phyloP scores from a whole-genome alignment of 2,888 invertebrate species.

The Aphodius sticticus region DNA sequence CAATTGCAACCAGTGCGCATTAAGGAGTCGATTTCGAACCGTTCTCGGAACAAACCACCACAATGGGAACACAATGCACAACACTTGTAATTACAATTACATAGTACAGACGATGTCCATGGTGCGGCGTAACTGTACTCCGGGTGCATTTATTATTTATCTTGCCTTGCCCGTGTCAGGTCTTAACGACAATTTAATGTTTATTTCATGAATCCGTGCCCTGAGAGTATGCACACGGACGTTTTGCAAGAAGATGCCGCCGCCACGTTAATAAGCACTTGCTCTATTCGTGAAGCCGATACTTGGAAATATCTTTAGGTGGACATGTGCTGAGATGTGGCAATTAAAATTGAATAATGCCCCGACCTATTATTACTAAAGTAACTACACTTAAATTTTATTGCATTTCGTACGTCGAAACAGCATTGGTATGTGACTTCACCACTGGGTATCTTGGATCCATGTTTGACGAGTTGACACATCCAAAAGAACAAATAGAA shows the following conservation, averaged over 20 bases:
- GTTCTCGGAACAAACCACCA: background rate
- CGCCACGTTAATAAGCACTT: background rate
- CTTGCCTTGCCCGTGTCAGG: background rate
- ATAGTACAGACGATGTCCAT: constrained; percentile 9
- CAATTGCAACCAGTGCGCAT: background rate
- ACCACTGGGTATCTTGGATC: no score
- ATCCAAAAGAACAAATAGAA: no score
- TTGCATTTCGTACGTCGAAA: background rate
- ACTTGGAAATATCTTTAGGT: background rate
- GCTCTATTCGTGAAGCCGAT: background rate
- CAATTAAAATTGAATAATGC: background rate
- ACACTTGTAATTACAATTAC: constrained; percentile 16
- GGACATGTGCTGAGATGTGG: background rate
- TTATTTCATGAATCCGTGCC: constrained; percentile 10
- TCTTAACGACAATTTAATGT: constrained; percentile 23
- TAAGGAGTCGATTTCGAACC: background rate
- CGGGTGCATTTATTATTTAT: constrained; percentile 12
- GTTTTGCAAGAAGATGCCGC: background rate
- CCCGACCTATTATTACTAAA: background rate
- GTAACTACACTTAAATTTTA: background rate
- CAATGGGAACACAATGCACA: background rate
- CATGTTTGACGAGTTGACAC: no score
- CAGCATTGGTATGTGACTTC: no score
- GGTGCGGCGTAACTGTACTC: constrained; percentile 8
- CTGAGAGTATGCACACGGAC: background rate